These are phyloP conservation scores for Gasteruption jaculator DNA, from an alignment of 2,888 invertebrate genomes.

Conservation along the genomic window DNA sequence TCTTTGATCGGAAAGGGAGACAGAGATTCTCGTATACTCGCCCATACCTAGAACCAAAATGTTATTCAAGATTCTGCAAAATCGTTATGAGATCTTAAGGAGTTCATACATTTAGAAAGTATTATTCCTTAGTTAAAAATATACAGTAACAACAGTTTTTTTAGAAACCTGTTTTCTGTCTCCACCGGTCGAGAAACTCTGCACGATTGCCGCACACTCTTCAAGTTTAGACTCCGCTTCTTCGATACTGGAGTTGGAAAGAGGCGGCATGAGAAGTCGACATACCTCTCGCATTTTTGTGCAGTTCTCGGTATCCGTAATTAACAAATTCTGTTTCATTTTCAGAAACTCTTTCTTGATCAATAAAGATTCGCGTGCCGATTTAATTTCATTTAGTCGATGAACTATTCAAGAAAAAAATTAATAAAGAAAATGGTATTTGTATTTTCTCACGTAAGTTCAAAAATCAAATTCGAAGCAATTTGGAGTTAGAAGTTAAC, in stretches of 20 bases:
- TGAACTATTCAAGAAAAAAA: constrained; percentile 26
- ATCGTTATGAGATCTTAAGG: constrained; percentile 32
- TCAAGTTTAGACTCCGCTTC: constrained; percentile 27
- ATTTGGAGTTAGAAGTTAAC: constrained; percentile 3
- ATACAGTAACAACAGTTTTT: constrained; percentile 8
- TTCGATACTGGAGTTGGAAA: constrained; percentile 30
- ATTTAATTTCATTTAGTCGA: constrained; percentile 28
- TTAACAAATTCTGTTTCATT: constrained; percentile 33
- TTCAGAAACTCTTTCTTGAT: constrained; percentile 32
- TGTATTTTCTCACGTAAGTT: background rate
- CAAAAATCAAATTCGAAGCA: background rate
- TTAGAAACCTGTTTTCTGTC: constrained; percentile 36
- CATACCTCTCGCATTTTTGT: constrained; percentile 37
- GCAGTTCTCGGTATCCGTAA: constrained; percentile 33
- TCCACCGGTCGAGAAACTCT: constrained; percentile 31
- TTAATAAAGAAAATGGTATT: constrained; percentile 7
- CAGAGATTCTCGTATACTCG: too few species aligned
- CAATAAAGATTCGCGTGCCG: constrained; percentile 21
- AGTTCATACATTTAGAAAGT: constrained; percentile 30
- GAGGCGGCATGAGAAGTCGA: constrained; percentile 36
- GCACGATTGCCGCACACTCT: constrained; percentile 33
- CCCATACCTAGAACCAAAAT: too few species aligned
- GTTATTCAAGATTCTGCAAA: too few species aligned
- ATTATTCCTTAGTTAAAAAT: constrained; percentile 33
- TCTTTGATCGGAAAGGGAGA: too few species aligned